Evolutionary conservation across 2,113 vertebrate genomes (phyloP), one percentile per base, ranked within the genome.

Genomic region (Onychorhynchus coronatus): DNA sequence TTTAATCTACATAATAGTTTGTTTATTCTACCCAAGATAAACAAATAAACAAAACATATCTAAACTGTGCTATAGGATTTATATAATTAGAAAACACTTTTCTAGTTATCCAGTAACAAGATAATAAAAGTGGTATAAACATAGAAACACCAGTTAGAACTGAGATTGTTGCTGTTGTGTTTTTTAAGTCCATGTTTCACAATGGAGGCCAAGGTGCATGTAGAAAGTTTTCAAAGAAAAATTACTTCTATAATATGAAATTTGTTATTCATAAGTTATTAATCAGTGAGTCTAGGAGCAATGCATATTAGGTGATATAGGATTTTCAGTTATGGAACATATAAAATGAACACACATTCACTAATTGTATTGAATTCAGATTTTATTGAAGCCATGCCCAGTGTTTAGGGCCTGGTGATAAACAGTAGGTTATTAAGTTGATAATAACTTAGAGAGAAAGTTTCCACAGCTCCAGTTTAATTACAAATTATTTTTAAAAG

Each of bases 71-170:
- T 49, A 5, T 55, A 74, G 58, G 49, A 79, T 76, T 93, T 91
- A 47, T 70, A 63, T 89, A 73, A 83, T 95, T 61, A 86, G 66
- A 88, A 90, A 93, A 58, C 39, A 70, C 37, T 86, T 93, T 88
- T 70, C 49, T 71, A 39, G 25, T 91, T 91, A 66, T 79, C 49
- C 46, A 83, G 23, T 56, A 74, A 73, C 49, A 93, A 80, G 33
- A 49, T 83, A 28, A 28, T 80, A 53, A 73, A 85, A 70, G 30
- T 4, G 1, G 8, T 30, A 18, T 78, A 44, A 92, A 92, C 78
- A 63, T 41, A 71, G 35, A 84, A 81, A 55, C 74, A 44, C 9
- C 14, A 44, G 20, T 85, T 74, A 46, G 23, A n/a, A n/a, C 4
- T 89, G 65, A 46, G 30, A 81, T 42, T 50, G 23, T 39, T 70